Conservation (phyloP, 2,888 invertebrate species). For the Scaptomyza cyrtandrae region DNA sequence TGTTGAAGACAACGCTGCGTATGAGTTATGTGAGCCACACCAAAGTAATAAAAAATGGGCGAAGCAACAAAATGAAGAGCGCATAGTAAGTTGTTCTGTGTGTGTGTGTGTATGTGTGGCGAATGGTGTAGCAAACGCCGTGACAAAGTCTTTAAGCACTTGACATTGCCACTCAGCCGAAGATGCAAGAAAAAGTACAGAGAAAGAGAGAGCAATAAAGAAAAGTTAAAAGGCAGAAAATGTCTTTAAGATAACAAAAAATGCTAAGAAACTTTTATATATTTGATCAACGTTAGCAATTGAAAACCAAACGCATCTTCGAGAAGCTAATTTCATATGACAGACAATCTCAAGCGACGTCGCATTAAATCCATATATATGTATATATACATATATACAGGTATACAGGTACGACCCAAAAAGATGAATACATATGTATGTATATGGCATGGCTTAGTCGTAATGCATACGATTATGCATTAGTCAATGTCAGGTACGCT, state of each 20-base stretch:
- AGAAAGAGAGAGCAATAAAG: not conserved
- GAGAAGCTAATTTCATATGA: no score
- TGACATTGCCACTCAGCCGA: constrained; percentile 4
- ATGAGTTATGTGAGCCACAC: constrained; percentile 42
- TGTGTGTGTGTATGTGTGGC: constrained; percentile 1
- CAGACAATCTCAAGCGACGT: no score
- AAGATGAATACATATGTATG: not conserved
- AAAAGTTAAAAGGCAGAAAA: not conserved
- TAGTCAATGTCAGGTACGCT: not conserved
- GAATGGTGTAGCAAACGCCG: constrained; percentile 7
- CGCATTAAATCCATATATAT: no score
- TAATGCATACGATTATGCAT: not conserved
- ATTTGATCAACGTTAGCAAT: no score
- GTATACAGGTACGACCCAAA: no score
- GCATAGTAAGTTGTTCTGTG: constrained; percentile 1
- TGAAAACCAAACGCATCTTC: no score
- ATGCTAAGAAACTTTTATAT: not conserved
- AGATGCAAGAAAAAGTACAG: not conserved
- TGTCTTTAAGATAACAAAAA: not conserved
- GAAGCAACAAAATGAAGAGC: not conserved
- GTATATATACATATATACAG: no score
- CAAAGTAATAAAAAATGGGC: not conserved
- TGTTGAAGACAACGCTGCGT: constrained; percentile 42
- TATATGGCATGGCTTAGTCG: not conserved
- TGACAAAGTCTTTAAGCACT: constrained; percentile 11